phyloP scores from a whole-genome alignment of 2,888 invertebrate species.

The Periphyllus acericola region DNA sequence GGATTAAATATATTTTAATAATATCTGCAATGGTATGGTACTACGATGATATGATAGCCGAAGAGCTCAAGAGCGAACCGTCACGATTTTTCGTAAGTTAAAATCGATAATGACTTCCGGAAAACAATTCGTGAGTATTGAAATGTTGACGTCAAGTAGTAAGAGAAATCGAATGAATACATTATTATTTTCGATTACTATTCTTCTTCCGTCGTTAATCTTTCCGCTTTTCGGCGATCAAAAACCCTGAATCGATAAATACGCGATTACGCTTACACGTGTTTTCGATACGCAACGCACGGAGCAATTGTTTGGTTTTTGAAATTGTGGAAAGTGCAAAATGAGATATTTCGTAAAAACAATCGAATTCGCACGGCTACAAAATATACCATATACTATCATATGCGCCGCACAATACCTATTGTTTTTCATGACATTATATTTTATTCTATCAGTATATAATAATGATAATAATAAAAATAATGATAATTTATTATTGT shows the following conservation, averaged over 20 bases:
- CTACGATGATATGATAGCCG: no score
- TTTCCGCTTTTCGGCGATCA: not conserved
- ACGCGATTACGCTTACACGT: not conserved
- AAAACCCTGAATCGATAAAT: not conserved
- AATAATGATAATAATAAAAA: not conserved
- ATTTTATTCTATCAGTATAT: not conserved
- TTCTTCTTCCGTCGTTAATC: no score
- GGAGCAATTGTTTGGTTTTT: not conserved
- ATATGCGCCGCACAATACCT: not conserved
- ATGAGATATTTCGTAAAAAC: not conserved
- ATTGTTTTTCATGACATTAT: slow-evolving; percentile 5
- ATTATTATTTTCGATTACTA: not conserved
- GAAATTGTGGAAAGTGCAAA: not conserved
- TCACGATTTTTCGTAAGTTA: no score
- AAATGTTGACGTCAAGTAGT: not conserved
- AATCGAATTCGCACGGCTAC: slow-evolving; percentile 3
- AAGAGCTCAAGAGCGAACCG: no score
- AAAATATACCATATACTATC: slow-evolving; percentile 1
- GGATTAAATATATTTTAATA: no score
- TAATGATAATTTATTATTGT: not conserved
- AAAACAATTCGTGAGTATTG: not conserved
- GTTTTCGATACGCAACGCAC: not conserved
- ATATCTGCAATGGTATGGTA: no score
- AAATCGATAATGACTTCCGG: no score
- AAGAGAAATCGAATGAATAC: not conserved